Evolutionary conservation across 2,888 invertebrate species (phyloP).

Genomic region (Allygus modestus): DNA sequence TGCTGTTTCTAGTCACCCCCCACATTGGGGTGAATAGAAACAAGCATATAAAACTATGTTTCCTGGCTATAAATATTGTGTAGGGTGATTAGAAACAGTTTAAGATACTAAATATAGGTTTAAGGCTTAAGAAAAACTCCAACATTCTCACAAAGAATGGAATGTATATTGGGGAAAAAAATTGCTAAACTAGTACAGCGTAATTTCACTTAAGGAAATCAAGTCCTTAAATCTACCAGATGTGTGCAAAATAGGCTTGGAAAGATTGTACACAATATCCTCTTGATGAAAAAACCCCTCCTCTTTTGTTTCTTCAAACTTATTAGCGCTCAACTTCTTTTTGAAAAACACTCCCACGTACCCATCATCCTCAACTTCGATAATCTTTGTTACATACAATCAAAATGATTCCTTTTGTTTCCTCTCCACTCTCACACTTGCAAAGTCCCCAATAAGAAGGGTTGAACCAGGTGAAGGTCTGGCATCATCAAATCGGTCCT

Average conservation of each 20-base stretch:
- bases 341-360: constrained; percentile 55
- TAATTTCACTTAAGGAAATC: constrained; percentile 49
- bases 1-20: constrained; percentile 59
- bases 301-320: constrained; percentile 52
- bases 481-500: constrained; percentile 56
- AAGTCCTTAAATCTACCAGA: constrained; percentile 50
- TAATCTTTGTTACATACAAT: constrained; percentile 55
- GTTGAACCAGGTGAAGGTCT: constrained; percentile 47
- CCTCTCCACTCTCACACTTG: constrained; percentile 59
- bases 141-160: constrained; percentile 34
- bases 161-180: constrained; percentile 48
- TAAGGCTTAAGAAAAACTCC: constrained; percentile 39
- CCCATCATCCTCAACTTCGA: constrained; percentile 25
- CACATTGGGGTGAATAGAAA: constrained; percentile 60
- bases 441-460: constrained; percentile 56
- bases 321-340: constrained; percentile 40
- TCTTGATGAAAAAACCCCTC: constrained; percentile 54
- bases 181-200: constrained; percentile 50
- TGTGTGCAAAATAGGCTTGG: constrained; percentile 28
- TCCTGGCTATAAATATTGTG: constrained; percentile 26
- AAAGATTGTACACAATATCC: constrained; percentile 44
- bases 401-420: constrained; percentile 54
- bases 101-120: constrained; percentile 41
- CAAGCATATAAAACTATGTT: not conserved
- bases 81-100: constrained; percentile 57